Percentiles rank a stretch among this genome's conserved stretches.
These are phyloP conservation scores for Chydorus sphaericus DNA, from an alignment of 2,888 invertebrate species.

Conservation along the genomic window DNA sequence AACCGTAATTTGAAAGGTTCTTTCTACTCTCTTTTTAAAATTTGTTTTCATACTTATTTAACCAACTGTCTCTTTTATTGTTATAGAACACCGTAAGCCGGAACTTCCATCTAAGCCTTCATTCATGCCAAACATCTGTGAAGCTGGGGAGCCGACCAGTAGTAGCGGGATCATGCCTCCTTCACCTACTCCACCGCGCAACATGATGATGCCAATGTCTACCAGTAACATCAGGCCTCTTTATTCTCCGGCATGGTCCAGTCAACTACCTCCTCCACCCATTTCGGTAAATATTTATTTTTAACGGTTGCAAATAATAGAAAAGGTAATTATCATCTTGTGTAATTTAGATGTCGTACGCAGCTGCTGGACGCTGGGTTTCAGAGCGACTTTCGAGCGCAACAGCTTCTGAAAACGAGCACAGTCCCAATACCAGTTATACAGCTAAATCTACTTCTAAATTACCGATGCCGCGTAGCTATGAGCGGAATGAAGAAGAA, in stretches of 20 bases:
- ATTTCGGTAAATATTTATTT: background rate
- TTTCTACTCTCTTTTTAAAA: background rate
- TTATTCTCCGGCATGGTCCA: constrained; percentile 51
- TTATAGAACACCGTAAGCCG: constrained; percentile 17
- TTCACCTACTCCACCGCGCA: constrained; percentile 36
- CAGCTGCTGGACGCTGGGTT: constrained; percentile 9
- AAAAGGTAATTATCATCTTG: background rate
- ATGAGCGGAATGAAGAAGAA: constrained; percentile 5
- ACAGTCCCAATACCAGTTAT: background rate
- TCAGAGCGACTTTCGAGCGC: constrained; percentile 15
- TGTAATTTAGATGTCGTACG: background rate
- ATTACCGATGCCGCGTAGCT: background rate
- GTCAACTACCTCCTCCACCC: constrained; percentile 38
- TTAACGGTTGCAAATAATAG: background rate
- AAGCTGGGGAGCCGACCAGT: constrained; percentile 18
- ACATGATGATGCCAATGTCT: constrained; percentile 37
- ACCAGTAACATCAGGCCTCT: constrained; percentile 46
- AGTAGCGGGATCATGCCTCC: too few relatives aligned
- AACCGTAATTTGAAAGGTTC: constrained; percentile 12
- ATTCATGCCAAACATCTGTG: constrained; percentile 45
- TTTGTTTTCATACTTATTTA: constrained; percentile 20
- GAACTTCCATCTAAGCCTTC: constrained; percentile 29
- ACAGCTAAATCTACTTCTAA: background rate
- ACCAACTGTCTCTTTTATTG: constrained; percentile 18
- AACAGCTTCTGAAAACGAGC: constrained; percentile 9